Evolutionary conservation across 2,888 invertebrate genomes (phyloP), one percentile per base, ranked within the genome.

Genomic region (Myopa testacea): DNA sequence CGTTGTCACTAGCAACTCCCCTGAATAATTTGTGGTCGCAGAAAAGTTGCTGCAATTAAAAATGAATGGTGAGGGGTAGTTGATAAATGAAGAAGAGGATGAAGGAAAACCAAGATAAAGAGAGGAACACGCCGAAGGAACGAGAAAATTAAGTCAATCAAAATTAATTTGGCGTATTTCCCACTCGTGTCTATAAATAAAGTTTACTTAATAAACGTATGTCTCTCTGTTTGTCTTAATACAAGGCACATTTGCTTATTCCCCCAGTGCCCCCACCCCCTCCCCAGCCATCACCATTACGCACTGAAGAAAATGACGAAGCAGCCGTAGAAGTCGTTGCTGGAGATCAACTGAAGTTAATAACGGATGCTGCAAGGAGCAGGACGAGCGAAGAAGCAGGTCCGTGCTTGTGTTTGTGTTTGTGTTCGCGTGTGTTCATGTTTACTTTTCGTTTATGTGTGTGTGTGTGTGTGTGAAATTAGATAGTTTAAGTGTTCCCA

Each of bases 101-200:
- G 14, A 50, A 2, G 50, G 14, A 8, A 14, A 50, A 8, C 14
- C 1, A 50, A 50, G n/a, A 55, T 1, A n/a, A 65, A 65, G 65
- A 14, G 65, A 65, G 3, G 34, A 34, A 38, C 14, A 65, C 10
- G 26, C 6, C 4, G 26, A 4, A 62, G 34, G 2, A 26, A 45
- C 45, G 4, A 45, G 45, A 10, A 65, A 34, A 38, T 65, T 14
- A 65, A 65, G 65, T 37, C 3, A 37, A 38, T 1, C 8, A 12
- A 34, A 65, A 38, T 65, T 65, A 65, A 65, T 65, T 63, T 65
- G 37, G 65, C 37, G 65, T 65, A 10, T 14, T 65, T 7, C 65
- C 65, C 38, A 34, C 65, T 34, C 37, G 16, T 16, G 38, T 14
- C 65, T 37, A 65, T 65, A 8, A 65, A 65, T n/a, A 16, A 45